Evolutionary conservation across 2,113 vertebrate genomes (phyloP), one percentile per base, ranked within the genome.

Genomic region (Saguinus imperator): DNA sequence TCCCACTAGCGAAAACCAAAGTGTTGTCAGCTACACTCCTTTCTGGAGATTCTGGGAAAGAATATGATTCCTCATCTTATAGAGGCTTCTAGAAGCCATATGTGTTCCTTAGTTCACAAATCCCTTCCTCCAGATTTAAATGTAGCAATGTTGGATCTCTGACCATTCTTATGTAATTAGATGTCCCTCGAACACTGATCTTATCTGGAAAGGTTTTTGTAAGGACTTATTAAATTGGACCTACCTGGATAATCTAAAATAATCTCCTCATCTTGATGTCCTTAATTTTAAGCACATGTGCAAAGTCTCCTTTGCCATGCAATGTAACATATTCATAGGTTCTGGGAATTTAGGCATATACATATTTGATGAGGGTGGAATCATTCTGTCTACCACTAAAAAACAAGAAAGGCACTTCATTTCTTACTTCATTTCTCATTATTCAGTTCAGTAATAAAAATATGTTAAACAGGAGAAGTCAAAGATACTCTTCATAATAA

Each of bases 371-470:
- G 9, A 10, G 8, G 6, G 23, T 3, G 23, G 3, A 7, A 80
- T 84, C 45, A 70, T 80, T 88, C 58, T 88, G 35, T 11, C 64
- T 40, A 20, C 11, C 3, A 68, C 52, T 55, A 68, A 90, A 16
- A 94, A 94, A 27, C 37, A 10, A 85, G 40, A 82, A 73, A 32
- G 87, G 4, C 29, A 75, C 80, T 83, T 29, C 43, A 79, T 92
- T 55, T 93, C 43, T 83, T 61, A n/a, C 25, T 58, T 58, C 57
- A 25, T 61, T 29, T 64, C 61, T 32, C 1, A 52, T 57, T 58
- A 79, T 55, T 87, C 68, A 79, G n/a, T 6, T 94, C 50, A 95
- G 43, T 64, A 68, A 76, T 81, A 70, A 90, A 91, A 94, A 68
- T 83, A 83, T 17, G 68, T 64, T 64, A 81, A 87, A 35, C 32